Percentiles rank a stretch among this genome's conserved stretches.
Evolutionary conservation across 1,140 invertebrate genomes (phyloP).

Genomic region (Zaprionus kolodkinae): DNA sequence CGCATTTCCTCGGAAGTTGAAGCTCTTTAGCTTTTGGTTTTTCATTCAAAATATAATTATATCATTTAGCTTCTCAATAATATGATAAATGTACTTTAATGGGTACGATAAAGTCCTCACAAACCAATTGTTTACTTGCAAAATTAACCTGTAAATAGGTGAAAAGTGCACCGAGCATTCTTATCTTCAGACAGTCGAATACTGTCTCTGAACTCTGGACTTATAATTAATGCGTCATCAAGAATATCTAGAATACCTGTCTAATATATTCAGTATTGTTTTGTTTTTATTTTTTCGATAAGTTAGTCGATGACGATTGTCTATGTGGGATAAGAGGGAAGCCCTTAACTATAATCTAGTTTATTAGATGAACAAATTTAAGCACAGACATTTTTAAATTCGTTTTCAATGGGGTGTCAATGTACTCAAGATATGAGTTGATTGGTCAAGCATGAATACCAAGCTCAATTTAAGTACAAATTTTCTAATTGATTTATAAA

Average conservation of each 20-base stretch:
- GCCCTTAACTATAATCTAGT: neutral
- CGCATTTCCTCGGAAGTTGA: neutral
- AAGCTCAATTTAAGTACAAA: neutral
- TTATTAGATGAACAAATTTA: neutral
- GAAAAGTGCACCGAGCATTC: neutral
- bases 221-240: constrained; percentile 23
- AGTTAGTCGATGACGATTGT: neutral
- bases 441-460: neutral
- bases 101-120: neutral
- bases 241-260: neutral
- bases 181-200: constrained; percentile 10
- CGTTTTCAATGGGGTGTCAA: neutral
- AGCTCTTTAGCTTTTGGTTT: neutral
- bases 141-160: constrained; percentile 1
- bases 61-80: neutral
- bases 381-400: neutral
- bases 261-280: neutral
- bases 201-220: constrained; percentile 2
- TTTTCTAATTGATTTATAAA: neutral
- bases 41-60: constrained; percentile 4
- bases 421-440: neutral
- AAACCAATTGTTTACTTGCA: neutral
- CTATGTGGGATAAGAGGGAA: neutral
- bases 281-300: neutral
- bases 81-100: neutral